Evolutionary conservation across 2,888 invertebrate genomes (phyloP), one percentile per base, ranked within the genome.

Genomic region (Maniola hyperantus): DNA sequence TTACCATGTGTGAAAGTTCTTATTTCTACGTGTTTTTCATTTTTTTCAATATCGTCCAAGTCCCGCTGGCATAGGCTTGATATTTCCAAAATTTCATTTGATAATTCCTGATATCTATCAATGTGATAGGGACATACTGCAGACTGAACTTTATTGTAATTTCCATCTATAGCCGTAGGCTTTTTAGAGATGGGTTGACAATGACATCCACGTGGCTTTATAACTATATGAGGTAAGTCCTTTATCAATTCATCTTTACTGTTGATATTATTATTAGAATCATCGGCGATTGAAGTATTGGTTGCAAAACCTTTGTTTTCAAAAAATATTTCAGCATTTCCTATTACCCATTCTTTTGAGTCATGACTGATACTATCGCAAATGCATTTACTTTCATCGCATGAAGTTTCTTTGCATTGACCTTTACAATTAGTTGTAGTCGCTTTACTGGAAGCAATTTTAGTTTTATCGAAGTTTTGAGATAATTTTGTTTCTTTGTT

Each of bases 351-450:
- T 65, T 71, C 70, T 20, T 60, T 72, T 7, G 68, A 61, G 67
- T 70, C 73, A 50, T 71, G 33, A 60, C 63, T 44, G 63, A 77
- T 59, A 33, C 79, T 74, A 53, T 72, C 64, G 68, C 83, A 85
- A 34, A 78, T 70, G 72, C 83, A 85, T 73, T 81, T 79, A 0
- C 75, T 73, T 50, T 69, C 5, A 60, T 80, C 75, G 69, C 84
- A 84, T 8, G 48, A 65, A 64, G 60, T 70, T 42, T 73, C 66
- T 42, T 74, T 72, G 26, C 74, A 73, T 13, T 70, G 64, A 13
- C 70, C 76, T 63, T 81, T 76, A 68, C 79, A 83, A 57, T 75
- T 77, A 55, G 84, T 83, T 33, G 80, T 68, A 46, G 82, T 76
- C 18, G 72, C 73, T 76, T 81, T 86, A 69, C 79, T 73, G 7